These are phyloP conservation scores for Vicugna pacos DNA, from an alignment of 2,113 vertebrate species.

Conservation along the genomic window DNA sequence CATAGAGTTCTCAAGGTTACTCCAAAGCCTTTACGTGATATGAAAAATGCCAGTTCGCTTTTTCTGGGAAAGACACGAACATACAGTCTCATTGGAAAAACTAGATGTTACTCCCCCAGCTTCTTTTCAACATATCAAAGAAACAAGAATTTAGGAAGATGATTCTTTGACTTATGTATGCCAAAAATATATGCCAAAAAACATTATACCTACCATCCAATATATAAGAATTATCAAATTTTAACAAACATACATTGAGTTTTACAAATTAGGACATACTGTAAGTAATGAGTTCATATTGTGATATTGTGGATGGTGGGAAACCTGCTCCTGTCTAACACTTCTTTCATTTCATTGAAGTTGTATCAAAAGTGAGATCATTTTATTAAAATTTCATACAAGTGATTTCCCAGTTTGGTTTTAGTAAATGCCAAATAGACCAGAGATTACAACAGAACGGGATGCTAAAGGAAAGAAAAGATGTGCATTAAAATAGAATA, in stretches of 20 bases:
- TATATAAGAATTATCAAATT: background rate
- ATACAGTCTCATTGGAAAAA: background rate
- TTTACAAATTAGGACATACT: background rate
- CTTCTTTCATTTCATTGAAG: constrained; percentile 37
- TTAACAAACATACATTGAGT: background rate
- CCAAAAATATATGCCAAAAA: background rate
- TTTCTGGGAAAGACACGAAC: background rate
- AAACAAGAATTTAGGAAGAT: background rate
- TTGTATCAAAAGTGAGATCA: background rate
- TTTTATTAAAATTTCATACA: background rate
- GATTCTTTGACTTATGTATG: background rate
- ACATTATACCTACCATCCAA: background rate
- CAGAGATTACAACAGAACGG: background rate
- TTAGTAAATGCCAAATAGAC: background rate
- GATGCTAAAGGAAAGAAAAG: background rate
- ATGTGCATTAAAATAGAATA: background rate
- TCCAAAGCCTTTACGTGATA: background rate
- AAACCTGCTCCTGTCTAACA: background rate
- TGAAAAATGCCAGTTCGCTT: background rate
- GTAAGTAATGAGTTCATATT: background rate
- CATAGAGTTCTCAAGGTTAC: background rate
- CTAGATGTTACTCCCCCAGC: background rate
- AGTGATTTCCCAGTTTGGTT: background rate
- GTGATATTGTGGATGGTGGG: background rate
- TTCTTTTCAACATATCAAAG: constrained; percentile 4